Evolutionary conservation across 2,113 vertebrate genomes (phyloP).

Genomic region (Calyptomena viridis): DNA sequence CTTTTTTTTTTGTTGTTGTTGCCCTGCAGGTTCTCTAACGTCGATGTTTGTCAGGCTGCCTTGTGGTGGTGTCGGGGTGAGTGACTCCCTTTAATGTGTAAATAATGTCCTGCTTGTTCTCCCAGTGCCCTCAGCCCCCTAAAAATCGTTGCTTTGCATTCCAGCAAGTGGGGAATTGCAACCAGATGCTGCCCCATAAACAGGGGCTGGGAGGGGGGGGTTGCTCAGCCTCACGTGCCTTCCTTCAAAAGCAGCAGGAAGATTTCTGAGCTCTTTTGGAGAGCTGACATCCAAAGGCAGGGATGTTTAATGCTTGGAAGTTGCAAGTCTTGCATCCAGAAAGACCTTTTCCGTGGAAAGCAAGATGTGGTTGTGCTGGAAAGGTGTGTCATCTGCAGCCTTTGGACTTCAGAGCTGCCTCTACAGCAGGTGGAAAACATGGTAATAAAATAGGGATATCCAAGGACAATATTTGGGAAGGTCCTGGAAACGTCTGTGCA

Average conservation of each 20-base stretch:
- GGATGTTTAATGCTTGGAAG: neutral
- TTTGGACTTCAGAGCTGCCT: neutral
- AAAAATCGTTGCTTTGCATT: constrained; percentile 79
- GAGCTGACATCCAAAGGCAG: neutral
- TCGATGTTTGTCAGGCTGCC: constrained; percentile 95
- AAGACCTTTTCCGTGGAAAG: neutral
- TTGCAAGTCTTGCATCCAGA: neutral
- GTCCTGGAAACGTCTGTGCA: neutral
- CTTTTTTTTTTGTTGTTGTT: too few relatives aligned
- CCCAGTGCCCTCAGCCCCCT: constrained; percentile 65
- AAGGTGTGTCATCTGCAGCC: neutral
- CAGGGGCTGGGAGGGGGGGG: constrained; percentile 29
- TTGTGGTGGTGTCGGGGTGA: constrained; percentile 95
- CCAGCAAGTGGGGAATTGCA: constrained; percentile 76
- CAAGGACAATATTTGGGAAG: neutral
- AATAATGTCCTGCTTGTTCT: constrained; percentile 81
- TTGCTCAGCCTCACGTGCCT: neutral
- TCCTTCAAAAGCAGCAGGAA: constrained; percentile 35
- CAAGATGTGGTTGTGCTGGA: neutral
- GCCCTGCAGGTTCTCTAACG: constrained; percentile 83
- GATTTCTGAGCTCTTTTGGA: neutral
- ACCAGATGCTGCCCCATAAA: constrained; percentile 83
- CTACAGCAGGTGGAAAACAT: neutral
- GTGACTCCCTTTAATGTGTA: constrained; percentile 76
- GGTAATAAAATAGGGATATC: neutral